These are phyloP conservation scores for Saguinus midas DNA, from an alignment of 2,113 vertebrate genomes.

Conservation along the genomic window DNA sequence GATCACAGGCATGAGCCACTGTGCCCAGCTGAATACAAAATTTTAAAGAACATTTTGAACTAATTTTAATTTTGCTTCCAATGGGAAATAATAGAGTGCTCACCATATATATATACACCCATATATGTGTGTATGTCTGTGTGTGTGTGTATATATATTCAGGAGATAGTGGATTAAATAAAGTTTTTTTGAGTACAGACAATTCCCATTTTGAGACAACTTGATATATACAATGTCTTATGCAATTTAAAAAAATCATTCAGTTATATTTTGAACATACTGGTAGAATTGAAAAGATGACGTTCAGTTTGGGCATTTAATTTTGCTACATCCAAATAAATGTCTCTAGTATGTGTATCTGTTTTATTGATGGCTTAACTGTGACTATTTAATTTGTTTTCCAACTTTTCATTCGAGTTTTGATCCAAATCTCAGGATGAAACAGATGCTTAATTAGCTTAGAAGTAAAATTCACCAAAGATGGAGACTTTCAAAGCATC, in stretches of 20 bases:
- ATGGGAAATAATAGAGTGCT: neutral
- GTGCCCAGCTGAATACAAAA: no score
- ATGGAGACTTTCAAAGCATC: constrained; percentile 30
- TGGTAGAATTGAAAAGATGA: neutral
- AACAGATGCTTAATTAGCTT: constrained; percentile 51
- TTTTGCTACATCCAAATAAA: neutral
- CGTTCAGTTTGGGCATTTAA: neutral
- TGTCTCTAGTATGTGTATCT: neutral
- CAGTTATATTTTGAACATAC: neutral
- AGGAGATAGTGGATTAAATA: neutral
- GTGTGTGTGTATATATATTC: no score
- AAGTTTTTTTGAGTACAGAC: neutral
- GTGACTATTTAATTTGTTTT: neutral
- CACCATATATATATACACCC: neutral
- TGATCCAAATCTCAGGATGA: constrained; percentile 19
- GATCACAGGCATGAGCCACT: no score
- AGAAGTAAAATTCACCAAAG: constrained; percentile 42
- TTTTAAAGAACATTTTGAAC: neutral
- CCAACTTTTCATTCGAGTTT: constrained; percentile 3
- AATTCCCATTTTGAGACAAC: constrained; percentile 10
- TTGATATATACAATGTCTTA: neutral
- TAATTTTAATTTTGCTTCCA: neutral
- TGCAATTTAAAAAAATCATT: neutral
- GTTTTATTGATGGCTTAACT: constrained; percentile 2
- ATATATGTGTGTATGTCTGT: neutral